Conservation (phyloP, 30 jellyfish, hydroid and myxozoan genomes). For the Phacellophora camtschatica region DNA sequence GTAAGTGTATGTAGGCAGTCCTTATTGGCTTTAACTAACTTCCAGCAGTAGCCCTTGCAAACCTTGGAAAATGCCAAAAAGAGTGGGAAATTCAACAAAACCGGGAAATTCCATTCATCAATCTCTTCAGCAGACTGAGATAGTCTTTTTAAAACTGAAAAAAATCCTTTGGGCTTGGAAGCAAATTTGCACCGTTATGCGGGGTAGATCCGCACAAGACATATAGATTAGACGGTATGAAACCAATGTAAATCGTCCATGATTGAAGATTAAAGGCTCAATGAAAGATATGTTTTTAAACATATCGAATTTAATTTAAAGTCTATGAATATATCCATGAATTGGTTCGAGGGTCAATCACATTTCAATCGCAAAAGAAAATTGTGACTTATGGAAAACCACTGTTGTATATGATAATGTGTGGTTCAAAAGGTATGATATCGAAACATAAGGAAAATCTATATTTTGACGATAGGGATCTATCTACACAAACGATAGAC, state of each 20-base stretch:
- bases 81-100: too few relatives aligned
- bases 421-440: background rate
- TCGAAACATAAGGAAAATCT: too few relatives aligned
- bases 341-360: background rate
- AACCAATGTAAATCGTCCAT: conserved; percentile 11
- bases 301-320: background rate
- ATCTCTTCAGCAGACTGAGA: background rate
- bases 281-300: background rate
- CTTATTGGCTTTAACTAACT: too few relatives aligned
- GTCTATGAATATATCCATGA: background rate
- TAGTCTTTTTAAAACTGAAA: background rate
- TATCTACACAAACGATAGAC: too few relatives aligned
- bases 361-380: background rate
- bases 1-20: too few relatives aligned
- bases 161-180: conserved; percentile 20
- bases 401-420: background rate
- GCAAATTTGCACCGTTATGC: conserved; percentile 16
- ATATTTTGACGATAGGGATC: too few relatives aligned
- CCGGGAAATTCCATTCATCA: background rate
- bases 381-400: background rate
- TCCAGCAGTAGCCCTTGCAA: too few relatives aligned
- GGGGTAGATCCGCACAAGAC: conserved; percentile 19
- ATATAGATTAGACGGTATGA: conserved; percentile 11
- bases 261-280: conserved; percentile 2
- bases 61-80: too few relatives aligned